Evolutionary conservation across 2,113 vertebrate species (phyloP).

Genomic region (Cariama cristata): DNA sequence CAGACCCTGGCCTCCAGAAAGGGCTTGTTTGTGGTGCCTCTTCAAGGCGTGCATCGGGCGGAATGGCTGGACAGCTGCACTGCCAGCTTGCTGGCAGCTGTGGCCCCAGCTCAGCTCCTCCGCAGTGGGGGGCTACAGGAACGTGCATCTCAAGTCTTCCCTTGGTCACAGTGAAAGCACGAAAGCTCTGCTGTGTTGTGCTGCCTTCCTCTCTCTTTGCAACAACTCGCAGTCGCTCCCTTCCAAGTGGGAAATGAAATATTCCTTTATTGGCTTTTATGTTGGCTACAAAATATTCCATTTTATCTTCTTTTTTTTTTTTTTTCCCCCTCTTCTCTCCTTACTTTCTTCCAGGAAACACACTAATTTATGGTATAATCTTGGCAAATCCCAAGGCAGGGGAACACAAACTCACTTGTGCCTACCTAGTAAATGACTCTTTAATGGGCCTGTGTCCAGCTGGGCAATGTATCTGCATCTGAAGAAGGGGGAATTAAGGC

Average conservation of each 20-base stretch:
- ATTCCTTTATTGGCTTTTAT: constrained; percentile 29
- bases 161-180: background rate
- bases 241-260: constrained; percentile 25
- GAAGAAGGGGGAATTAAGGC: background rate
- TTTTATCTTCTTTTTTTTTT: background rate
- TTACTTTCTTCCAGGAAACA: constrained; percentile 51
- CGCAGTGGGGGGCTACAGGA: background rate
- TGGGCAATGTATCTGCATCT: background rate
- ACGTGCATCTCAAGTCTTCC: background rate
- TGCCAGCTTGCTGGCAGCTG: background rate
- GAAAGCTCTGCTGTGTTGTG: background rate
- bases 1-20: background rate
- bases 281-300: constrained; percentile 26
- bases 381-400: constrained; percentile 49
- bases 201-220: background rate
- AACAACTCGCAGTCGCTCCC: background rate
- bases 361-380: constrained; percentile 47
- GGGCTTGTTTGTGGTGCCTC: accelerated
- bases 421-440: background rate
- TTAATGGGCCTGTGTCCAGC: background rate
- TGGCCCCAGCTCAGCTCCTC: background rate
- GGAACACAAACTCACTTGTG: constrained; percentile 39
- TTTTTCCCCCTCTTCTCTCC: background rate
- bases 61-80: background rate
- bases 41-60: accelerated